Evolutionary conservation across 35 echinoderm and acorn worm species (phyloP), one percentile per base, ranked within the genome.

Genomic region (Holothuria glaberrima): DNA sequence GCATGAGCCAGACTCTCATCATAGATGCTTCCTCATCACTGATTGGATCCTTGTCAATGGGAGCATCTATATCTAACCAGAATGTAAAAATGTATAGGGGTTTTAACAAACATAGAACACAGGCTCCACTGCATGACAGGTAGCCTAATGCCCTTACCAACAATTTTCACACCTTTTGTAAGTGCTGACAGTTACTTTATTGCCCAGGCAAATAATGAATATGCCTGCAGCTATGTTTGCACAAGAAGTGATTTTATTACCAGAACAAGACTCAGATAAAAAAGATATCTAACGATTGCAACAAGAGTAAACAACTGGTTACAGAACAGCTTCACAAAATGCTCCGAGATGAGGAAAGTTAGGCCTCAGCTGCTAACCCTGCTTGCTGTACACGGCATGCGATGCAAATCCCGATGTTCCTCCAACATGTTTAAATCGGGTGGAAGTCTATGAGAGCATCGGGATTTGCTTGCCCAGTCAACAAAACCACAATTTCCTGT

Each of bases 1-100:
- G 75, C 20, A 44, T 14, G 2, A 79, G 36, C 75, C 75, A 79
- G 33, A 79, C 75, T 56, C 36, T 79, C 75, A 79, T 46, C 30
- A 46, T 48, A 44, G 12, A 22, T 48, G 36, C 36, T 56, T 79
- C 36, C 20, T 46, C 75, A 22, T 36, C 75, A 56, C 13, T 21
- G 19, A 79, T 36, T 45, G 30, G 31, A 79, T 79, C 75, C 68
- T 71, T 30, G 20, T 30, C 68, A 1, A 71, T 71, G 68, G 17
- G 26, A 17, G 61, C 61, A 16, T 65, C 61, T 17, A 65, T 65
- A 65, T 6, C 61, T 65, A 65, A 65, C 61, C 61, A 65, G 16
- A 65, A 65, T 65, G 19, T 65, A 65, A 65, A 65, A 65, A 65
- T 65, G 61, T 16, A 65, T 4, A 65, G 61, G 17, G 16, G 27